Evolutionary conservation across 2,113 vertebrate genomes (phyloP).

Genomic region (Pycnonotus jocosus): DNA sequence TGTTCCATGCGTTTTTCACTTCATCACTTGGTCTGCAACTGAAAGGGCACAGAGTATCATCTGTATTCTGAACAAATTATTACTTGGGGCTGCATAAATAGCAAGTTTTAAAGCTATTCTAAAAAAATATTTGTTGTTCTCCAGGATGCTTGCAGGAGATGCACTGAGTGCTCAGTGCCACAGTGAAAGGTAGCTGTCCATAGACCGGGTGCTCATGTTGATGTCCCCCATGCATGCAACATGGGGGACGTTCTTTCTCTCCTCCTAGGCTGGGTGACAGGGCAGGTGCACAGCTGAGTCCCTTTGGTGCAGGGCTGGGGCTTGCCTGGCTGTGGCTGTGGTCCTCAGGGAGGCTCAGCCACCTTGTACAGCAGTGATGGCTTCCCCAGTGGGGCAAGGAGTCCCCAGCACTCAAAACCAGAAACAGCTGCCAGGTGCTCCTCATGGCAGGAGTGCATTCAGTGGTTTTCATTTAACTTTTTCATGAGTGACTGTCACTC

Average conservation of each 20-base stretch:
- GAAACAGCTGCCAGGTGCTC: neutral
- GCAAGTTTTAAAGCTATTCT: neutral
- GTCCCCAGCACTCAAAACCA: neutral
- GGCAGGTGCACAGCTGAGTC: neutral
- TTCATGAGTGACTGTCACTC: neutral
- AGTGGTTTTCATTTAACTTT: neutral
- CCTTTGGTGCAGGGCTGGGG: neutral
- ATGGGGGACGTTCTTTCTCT: neutral
- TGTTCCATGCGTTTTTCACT: neutral
- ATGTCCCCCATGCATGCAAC: neutral
- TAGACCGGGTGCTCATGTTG: neutral
- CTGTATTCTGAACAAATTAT: neutral
- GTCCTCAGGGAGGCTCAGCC: neutral
- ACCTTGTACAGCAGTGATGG: fast-evolving
- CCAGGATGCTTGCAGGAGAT: neutral
- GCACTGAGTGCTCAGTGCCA: neutral
- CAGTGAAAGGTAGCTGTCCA: too few relatives aligned
- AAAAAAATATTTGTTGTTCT: neutral
- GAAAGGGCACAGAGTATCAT: neutral
- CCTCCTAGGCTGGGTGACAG: neutral
- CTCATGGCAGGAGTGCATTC: neutral
- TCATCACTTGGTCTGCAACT: neutral
- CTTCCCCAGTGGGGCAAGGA: neutral
- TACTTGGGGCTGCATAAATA: neutral
- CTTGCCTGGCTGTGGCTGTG: neutral